Conservation (phyloP, 2,888 invertebrate species). For the Callosobruchus maculatus region DNA sequence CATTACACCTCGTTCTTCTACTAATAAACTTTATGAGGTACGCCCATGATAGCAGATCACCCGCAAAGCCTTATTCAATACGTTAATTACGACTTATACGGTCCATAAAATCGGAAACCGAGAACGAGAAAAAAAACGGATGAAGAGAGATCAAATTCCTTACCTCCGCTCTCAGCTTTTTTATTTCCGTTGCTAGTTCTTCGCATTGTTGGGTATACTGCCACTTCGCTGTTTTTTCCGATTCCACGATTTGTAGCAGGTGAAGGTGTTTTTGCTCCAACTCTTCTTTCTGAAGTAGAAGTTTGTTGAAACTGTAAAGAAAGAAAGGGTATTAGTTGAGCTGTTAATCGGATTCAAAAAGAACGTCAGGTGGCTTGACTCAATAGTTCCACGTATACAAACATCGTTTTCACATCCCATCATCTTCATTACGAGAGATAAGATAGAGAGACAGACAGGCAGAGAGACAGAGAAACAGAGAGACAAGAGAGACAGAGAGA, state of each 20-base stretch:
- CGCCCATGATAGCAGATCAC: background rate
- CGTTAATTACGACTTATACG: background rate
- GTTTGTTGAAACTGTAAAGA: slow-evolving; percentile 84
- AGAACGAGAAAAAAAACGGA: slow-evolving; percentile 56
- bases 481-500: too few relatives aligned
- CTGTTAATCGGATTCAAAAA: too few relatives aligned
- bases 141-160: slow-evolving; percentile 41
- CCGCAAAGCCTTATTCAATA: background rate
- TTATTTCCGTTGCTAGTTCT: slow-evolving; percentile 82
- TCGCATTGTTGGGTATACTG: slow-evolving; percentile 91
- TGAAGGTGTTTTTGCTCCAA: slow-evolving; percentile 89
- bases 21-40: background rate
- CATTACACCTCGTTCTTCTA: background rate
- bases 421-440: too few relatives aligned
- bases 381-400: too few relatives aligned
- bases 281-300: slow-evolving; percentile 84
- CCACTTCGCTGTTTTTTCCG: slow-evolving; percentile 89
- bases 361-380: too few relatives aligned
- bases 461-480: too few relatives aligned
- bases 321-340: too few relatives aligned
- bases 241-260: slow-evolving; percentile 83
- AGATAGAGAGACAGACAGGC: too few relatives aligned
- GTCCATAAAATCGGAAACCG: background rate
- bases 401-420: too few relatives aligned
- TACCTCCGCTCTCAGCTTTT: slow-evolving; percentile 85